Evolutionary conservation across 2,888 invertebrate species (phyloP).

Genomic region (Periphyllus acericola): DNA sequence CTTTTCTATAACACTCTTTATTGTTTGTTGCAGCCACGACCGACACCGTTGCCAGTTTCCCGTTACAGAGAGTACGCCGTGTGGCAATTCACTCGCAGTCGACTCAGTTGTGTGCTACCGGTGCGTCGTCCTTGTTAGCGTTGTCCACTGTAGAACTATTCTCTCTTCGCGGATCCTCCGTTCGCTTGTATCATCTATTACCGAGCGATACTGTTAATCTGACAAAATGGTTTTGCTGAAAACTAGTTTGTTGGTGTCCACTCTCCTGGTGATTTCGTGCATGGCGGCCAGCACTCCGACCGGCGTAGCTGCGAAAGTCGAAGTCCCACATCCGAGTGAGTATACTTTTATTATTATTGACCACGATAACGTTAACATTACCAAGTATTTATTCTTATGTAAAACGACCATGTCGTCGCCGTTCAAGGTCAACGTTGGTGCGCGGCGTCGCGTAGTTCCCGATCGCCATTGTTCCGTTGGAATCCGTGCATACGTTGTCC

Average conservation of each 20-base stretch:
- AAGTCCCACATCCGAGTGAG: neutral
- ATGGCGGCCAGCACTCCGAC: neutral
- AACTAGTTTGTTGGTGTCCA: neutral
- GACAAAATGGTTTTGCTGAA: conserved; percentile 33
- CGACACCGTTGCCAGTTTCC: neutral
- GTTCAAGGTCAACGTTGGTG: conserved; percentile 14
- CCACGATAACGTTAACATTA: neutral
- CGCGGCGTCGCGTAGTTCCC: neutral
- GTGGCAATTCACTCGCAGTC: neutral
- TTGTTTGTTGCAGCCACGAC: conserved; percentile 9
- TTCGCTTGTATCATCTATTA: too few relatives aligned
- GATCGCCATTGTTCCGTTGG: neutral
- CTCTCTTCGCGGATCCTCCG: neutral
- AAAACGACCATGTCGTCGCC: neutral
- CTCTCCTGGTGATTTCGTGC: neutral
- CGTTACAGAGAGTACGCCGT: neutral
- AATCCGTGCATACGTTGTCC: neutral
- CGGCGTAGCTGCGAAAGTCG: neutral
- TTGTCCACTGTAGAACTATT: too few relatives aligned
- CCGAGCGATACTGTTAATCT: neutral
- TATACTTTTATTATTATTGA: neutral
- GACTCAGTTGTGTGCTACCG: neutral
- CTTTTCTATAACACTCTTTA: neutral
- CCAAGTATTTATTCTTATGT: neutral
- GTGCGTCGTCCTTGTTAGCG: too few relatives aligned